Evolutionary conservation across 2,888 invertebrate genomes (phyloP).

Genomic region (Cabera pusaria): DNA sequence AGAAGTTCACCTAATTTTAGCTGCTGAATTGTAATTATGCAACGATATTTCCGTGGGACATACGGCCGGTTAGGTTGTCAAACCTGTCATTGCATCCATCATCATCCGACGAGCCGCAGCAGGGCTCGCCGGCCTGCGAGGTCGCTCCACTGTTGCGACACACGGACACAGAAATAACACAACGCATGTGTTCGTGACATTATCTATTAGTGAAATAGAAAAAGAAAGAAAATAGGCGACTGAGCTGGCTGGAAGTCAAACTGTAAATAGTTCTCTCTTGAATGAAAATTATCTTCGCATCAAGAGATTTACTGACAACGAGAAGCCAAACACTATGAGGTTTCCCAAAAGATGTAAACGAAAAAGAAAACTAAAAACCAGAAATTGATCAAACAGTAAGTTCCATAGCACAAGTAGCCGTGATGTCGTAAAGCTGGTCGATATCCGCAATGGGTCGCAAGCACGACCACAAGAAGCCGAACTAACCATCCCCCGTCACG

Average conservation of each 20-base stretch:
- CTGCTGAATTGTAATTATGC: conserved; percentile 17
- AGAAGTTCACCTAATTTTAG: conserved; percentile 20
- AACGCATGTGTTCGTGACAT: conserved; percentile 27
- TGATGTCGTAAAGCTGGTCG: no score
- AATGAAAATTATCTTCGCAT: conserved; percentile 15
- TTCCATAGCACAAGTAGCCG: no score
- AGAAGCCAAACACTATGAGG: conserved; percentile 1
- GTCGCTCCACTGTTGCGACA: conserved; percentile 42
- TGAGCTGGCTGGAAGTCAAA: conserved; percentile 29
- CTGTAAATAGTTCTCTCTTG: conserved; percentile 24
- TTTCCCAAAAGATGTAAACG: neutral
- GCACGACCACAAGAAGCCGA: no score
- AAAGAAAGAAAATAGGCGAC: conserved; percentile 21
- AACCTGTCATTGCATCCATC: conserved; percentile 42
- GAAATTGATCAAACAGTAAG: conserved; percentile 4
- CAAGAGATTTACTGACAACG: conserved; percentile 4
- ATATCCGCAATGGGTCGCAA: no score
- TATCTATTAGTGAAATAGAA: conserved; percentile 26
- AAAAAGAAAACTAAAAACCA: neutral
- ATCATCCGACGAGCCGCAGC: conserved; percentile 12
- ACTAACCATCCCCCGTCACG: no score
- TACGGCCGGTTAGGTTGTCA: conserved; percentile 37
- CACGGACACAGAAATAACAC: conserved; percentile 31
- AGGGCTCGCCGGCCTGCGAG: conserved; percentile 27
- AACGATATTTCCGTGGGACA: conserved; percentile 29